Base-by-base conservation (phyloP, 2,113 vertebrate species). In the Conger conger region DNA sequence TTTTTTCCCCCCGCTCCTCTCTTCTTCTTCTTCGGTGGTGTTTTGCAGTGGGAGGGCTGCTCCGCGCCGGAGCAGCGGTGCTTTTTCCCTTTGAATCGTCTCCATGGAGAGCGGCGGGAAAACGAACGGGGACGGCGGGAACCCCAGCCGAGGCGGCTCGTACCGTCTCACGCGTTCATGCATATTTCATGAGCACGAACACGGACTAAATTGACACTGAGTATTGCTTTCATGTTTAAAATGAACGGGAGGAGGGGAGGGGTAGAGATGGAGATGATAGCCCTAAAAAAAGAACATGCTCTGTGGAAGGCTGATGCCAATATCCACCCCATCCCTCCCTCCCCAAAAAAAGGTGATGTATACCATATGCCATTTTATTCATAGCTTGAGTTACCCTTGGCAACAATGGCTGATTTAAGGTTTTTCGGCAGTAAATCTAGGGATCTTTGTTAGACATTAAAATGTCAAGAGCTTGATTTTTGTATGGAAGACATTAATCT, bases 121-220 rank as follows among this genome's bases (percentile, higher is more conserved):
- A 42, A 83, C 91, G 87, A 85, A 90, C 88, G 89, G 87, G 88
- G 81, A 87, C 88, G 84, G 85, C 89, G 87, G 91, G 93, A 91
- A 86, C 84, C 84, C 88, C 90, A 90, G 89, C 83, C 89, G 91
- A 90, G 77, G 89, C 91, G 87, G 87, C 77, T 40, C 78, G 60
- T 37, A 36, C 68, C 91, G 87, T 88, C 89, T 76, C 30, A 89
- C 53, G 89, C 87, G 88, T 89, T 89, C 91, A 93, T 95, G 89
- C 93, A 95, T 95, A 95, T 94, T 95, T 94, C 87, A 95, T 87
- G 84, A 83, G 87, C 76, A 89, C 91, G 90, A 83, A 82, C 89
- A 89, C 89, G 84, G 93, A 93, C 92, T 94, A 94, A 93, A 95
- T 95, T 91, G 93, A 94, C 92, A 92, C 91, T 90, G 89, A 90